Conservation (phyloP, 2,113 vertebrate genomes). For the Sylvia atricapilla region DNA sequence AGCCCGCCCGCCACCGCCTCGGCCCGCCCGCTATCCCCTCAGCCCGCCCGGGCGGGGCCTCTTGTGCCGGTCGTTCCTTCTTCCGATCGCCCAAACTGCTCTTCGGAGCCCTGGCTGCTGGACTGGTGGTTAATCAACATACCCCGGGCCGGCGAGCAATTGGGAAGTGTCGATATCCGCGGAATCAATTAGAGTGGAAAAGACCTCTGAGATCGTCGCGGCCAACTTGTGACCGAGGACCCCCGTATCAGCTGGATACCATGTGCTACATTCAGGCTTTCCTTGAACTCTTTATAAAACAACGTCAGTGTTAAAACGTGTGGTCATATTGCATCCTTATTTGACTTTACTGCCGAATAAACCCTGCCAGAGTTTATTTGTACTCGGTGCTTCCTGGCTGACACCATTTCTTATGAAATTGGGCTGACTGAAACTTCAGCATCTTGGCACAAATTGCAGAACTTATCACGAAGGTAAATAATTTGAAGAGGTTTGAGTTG, state of each 20-base stretch:
- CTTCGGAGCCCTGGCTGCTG: fast-evolving
- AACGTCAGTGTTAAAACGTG: neutral
- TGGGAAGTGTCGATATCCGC: too few relatives aligned
- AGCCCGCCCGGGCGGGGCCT: fast-evolving
- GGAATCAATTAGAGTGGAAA: neutral
- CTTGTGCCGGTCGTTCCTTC: fast-evolving
- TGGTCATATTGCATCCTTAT: neutral
- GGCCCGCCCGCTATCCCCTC: too few relatives aligned
- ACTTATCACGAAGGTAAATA: neutral
- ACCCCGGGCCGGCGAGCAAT: fast-evolving
- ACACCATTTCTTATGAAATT: neutral
- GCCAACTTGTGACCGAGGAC: neutral
- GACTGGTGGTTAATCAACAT: fast-evolving
- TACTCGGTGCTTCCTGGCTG: neutral
- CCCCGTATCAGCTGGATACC: neutral
- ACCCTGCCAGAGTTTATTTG: neutral
- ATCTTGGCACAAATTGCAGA: neutral
- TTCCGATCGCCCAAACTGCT: fast-evolving
- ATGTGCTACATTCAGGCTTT: neutral
- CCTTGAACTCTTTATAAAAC: neutral
- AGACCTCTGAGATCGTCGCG: neutral
- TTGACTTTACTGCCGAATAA: neutral
- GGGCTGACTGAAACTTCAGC: neutral
- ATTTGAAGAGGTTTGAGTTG: neutral
- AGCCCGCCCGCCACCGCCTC: too few relatives aligned